phyloP scores from a whole-genome alignment of 2,888 invertebrate species.

The Dromius quadrimaculatus region DNA sequence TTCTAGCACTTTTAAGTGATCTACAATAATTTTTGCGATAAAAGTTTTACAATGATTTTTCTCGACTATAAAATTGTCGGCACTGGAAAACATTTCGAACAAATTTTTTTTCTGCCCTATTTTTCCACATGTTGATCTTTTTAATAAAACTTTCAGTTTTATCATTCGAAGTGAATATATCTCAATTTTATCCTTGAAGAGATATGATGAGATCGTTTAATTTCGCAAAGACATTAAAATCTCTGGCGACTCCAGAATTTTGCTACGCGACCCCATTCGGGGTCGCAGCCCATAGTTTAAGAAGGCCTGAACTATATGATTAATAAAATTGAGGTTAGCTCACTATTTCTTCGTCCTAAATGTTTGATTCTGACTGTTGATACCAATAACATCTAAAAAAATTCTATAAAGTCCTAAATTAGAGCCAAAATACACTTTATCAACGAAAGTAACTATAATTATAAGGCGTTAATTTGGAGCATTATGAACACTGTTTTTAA shows the following conservation, averaged over 20 bases:
- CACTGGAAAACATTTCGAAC: constrained; percentile 55
- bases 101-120: constrained; percentile 54
- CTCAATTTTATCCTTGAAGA: constrained; percentile 40
- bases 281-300: neutral
- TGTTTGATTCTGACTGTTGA: too few relatives aligned
- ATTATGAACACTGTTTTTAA: too few relatives aligned
- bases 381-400: neutral
- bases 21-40: constrained; percentile 54
- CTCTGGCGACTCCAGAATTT: too few relatives aligned
- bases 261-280: too few relatives aligned
- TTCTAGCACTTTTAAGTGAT: constrained; percentile 54
- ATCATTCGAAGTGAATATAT: constrained; percentile 22
- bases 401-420: neutral
- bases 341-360: too few relatives aligned
- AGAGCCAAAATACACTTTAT: too few relatives aligned
- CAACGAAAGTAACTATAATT: too few relatives aligned
- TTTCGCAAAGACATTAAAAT: constrained; percentile 43
- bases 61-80: constrained; percentile 55
- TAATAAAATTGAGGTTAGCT: too few relatives aligned
- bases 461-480: too few relatives aligned
- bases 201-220: constrained; percentile 48
- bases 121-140: constrained; percentile 54
- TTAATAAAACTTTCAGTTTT: constrained; percentile 18
- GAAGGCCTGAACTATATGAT: neutral
- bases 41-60: constrained; percentile 55